Conservation (phyloP, 2,888 invertebrate genomes). For the Thymelicus lineola region DNA sequence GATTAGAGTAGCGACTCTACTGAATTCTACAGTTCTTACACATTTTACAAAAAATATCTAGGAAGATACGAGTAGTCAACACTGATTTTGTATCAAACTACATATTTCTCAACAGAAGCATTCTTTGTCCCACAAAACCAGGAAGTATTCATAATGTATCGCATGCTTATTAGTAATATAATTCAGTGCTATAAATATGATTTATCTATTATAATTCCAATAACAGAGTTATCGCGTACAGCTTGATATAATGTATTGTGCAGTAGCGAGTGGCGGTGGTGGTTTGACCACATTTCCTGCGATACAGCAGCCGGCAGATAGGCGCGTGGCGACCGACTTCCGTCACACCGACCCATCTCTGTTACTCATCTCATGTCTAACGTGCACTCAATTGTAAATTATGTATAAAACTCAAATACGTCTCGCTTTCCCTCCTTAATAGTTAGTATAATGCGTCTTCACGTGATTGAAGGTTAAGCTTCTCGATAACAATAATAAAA, state of each 20-base stretch:
- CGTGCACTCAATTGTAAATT: constrained; percentile 29
- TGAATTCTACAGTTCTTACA: no score
- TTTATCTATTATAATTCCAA: constrained; percentile 48
- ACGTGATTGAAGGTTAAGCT: neutral
- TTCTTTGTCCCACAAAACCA: constrained; percentile 15
- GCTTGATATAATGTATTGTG: constrained; percentile 48
- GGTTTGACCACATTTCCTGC: constrained; percentile 70
- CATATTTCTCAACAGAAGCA: neutral
- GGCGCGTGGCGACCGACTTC: constrained; percentile 52
- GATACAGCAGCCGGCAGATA: constrained; percentile 64
- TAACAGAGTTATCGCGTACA: constrained; percentile 50
- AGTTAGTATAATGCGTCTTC: neutral
- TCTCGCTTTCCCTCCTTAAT: constrained; percentile 25
- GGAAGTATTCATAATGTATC: constrained; percentile 8
- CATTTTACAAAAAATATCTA: no score
- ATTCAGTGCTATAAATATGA: constrained; percentile 38
- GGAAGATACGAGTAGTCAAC: no score
- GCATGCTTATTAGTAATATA: constrained; percentile 13
- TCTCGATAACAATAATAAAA: neutral
- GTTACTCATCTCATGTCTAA: constrained; percentile 42
- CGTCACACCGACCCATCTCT: constrained; percentile 46
- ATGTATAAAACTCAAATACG: constrained; percentile 20
- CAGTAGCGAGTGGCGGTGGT: constrained; percentile 53
- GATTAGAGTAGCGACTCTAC: no score
- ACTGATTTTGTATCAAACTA: no score